Evolutionary conservation across 2,797 vertebrate species (phyloP), one percentile per base, ranked within the genome.

Genomic region (Gorsachius magnificus): DNA sequence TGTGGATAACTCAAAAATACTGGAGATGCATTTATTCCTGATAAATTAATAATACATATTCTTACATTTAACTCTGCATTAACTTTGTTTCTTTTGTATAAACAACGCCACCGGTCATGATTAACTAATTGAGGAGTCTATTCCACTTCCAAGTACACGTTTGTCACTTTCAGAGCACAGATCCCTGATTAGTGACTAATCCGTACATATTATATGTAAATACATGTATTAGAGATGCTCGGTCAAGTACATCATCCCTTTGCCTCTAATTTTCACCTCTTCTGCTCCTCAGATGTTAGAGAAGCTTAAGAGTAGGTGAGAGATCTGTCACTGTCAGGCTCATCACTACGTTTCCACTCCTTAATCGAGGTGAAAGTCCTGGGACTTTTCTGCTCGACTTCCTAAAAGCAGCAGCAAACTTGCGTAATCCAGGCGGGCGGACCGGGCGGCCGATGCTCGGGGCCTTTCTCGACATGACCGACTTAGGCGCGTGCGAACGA

Each of bases 71-170:
- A 61, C 24, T 45, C 6, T 2, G 38, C 61, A 26, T 63, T 68
- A 51, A 38, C 28, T 57, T 66, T 29, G 26, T 12, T 70, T 6
- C 14, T 81, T 50, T 41, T 16, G 3, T 61, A 14, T 6, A 45
- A 83, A 45, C 36, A 21, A 0, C 2, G 2, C 18, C 18, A 24
- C 22, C 0, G 0, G 16, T 26, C 31, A 36, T 3, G 8, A 61
- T 33, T 41, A 81, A 58, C 38, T 45, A 20, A 54, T n/a, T n/a
- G 10, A 20, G 45, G 65, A 35, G 35, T 10, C 36, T 46, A 2
- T 22, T 77, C 43, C 60, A 41, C 46, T 72, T 72, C 77, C 31
- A 66, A 83, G 43, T 5, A 26, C 2, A 7, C 13, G 9, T 33
- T 56, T n/a, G 18, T 26, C 54, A 16, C 45, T 65, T 50, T 33